Conservation (phyloP, 2,888 invertebrate species). For the Dioctria rufipes region DNA sequence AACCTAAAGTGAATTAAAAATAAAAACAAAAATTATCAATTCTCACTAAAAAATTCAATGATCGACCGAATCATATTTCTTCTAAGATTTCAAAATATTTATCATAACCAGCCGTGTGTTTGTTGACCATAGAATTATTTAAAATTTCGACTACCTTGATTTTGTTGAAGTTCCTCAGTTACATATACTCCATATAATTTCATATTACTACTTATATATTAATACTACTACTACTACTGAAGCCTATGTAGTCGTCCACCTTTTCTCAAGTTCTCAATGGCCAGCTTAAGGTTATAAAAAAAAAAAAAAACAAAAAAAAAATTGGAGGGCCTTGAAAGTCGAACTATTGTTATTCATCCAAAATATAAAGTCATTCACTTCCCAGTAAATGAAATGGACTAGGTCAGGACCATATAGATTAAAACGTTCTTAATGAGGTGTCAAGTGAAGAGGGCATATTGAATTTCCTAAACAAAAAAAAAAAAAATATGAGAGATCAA, state of each 20-base stretch:
- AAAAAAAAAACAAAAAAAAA: no score
- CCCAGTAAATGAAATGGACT: conserved; percentile 4
- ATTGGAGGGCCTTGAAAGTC: conserved; percentile 1
- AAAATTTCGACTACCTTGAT: neutral
- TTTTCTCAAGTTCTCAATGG: no score
- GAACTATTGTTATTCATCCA: conserved; percentile 2
- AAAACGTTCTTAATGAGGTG: conserved; percentile 1
- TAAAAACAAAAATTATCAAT: neutral
- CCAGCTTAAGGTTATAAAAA: no score
- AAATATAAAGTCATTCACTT: conserved; percentile 16
- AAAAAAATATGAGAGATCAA: conserved; percentile 3
- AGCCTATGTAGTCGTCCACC: no score
- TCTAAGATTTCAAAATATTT: conserved; percentile 9
- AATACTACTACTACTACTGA: no score
- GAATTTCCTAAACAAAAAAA: conserved; percentile 25
- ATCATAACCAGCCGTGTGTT: neutral
- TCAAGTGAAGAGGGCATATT: neutral
- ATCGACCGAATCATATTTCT: neutral
- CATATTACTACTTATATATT: no score
- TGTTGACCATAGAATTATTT: no score
- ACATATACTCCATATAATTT: no score
- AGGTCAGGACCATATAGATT: conserved; percentile 33
- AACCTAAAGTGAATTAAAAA: neutral
- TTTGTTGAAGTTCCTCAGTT: no score
- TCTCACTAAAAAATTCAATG: neutral